Conservation (phyloP, 2,797 vertebrate species). For the Neostethus bicornis region DNA sequence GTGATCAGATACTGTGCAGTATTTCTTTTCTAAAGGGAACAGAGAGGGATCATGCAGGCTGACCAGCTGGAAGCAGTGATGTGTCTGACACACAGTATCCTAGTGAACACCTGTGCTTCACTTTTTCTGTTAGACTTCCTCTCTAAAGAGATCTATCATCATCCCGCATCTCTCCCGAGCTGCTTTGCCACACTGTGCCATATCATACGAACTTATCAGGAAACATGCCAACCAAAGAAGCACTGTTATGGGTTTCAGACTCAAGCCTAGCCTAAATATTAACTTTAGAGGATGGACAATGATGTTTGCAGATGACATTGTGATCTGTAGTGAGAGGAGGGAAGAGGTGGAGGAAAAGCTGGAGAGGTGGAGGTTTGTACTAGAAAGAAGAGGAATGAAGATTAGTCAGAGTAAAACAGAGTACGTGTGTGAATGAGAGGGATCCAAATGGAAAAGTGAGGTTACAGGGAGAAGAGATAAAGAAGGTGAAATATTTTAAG, state of each 20-base stretch:
- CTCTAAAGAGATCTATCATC: slow-evolving; percentile 74
- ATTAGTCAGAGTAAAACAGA: no score
- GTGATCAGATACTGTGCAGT: slow-evolving; percentile 33
- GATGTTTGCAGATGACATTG: slow-evolving; percentile 17
- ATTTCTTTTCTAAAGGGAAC: slow-evolving; percentile 37
- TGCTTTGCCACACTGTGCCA: slow-evolving; percentile 33
- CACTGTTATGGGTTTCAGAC: slow-evolving; percentile 33
- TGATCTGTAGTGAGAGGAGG: no score
- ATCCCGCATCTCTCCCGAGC: slow-evolving; percentile 55
- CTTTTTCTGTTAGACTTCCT: slow-evolving; percentile 73
- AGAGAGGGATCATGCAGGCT: slow-evolving; percentile 47
- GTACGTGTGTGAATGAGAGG: no score
- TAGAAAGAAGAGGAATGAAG: no score
- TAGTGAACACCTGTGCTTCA: slow-evolving; percentile 78
- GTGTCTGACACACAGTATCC: slow-evolving; percentile 70
- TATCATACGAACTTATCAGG: slow-evolving; percentile 52
- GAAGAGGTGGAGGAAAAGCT: no score
- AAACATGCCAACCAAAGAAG: slow-evolving; percentile 40
- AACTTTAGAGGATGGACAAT: slow-evolving; percentile 17
- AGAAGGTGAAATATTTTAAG: no score
- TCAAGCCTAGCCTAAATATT: slow-evolving; percentile 45
- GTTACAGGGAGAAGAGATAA: no score
- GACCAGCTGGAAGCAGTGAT: slow-evolving; percentile 55
- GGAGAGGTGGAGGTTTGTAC: no score
- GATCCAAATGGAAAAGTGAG: no score